A percentile compares a stretch with the other conserved stretches of the same genome.
These are phyloP conservation scores for Gasterosteus aculeatus DNA, from an alignment of 2,113 vertebrate species.

Conservation along the genomic window DNA sequence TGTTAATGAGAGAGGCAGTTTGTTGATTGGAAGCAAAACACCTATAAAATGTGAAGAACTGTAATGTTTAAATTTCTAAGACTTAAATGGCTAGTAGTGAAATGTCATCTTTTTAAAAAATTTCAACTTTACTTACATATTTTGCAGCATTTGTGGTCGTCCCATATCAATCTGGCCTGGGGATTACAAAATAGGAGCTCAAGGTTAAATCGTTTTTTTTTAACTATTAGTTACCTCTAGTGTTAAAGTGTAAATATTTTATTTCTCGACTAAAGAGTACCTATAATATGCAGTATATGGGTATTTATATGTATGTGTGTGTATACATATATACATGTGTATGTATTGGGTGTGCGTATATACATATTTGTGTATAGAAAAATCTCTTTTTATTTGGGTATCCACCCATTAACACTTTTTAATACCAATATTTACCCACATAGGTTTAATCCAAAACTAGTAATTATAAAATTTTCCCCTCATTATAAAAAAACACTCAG, in stretches of 20 bases:
- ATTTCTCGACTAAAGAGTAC: too few species aligned
- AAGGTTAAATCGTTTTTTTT: not conserved
- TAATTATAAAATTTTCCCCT: not conserved
- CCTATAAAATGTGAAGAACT: too few species aligned
- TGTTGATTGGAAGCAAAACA: not conserved
- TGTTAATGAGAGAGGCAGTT: not conserved
- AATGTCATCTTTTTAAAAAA: too few species aligned
- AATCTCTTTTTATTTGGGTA: not conserved
- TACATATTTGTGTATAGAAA: not conserved
- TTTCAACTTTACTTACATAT: constrained; percentile 62
- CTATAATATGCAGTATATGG: too few species aligned
- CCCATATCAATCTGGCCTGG: constrained; percentile 58
- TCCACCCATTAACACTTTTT: not conserved
- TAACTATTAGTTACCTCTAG: not conserved
- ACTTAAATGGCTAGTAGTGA: not conserved
- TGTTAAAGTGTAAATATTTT: not conserved
- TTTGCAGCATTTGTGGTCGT: constrained; percentile 69
- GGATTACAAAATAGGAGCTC: constrained; percentile 1
- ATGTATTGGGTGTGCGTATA: too few species aligned
- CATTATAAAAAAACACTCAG: not conserved
- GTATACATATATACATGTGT: too few species aligned
- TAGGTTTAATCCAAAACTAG: too few species aligned
- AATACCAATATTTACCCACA: not conserved
- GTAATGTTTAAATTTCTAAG: too few species aligned
- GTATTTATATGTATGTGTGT: too few species aligned